A percentile compares a stretch with the other conserved stretches of the same genome.
These are phyloP conservation scores for Hermodice carunculata DNA, from an alignment of 2,888 invertebrate species.

Conservation along the genomic window DNA sequence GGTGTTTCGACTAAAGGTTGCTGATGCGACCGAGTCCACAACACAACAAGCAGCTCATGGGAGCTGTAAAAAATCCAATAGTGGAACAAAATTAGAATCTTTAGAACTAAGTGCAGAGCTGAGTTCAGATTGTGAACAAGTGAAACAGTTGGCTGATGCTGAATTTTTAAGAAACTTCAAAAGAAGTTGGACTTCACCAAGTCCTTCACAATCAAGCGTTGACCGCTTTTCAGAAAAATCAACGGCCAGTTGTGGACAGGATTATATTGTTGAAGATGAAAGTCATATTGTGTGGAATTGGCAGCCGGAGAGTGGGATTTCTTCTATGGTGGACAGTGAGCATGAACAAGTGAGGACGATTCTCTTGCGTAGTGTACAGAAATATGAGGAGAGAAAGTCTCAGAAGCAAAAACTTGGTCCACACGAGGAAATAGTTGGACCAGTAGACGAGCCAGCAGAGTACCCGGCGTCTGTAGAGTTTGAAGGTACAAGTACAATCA, in stretches of 20 bases:
- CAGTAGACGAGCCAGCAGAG: slow-evolving; percentile 6
- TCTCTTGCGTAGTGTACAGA: slow-evolving; percentile 39
- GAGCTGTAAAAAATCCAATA: too few species aligned
- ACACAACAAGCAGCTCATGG: too few species aligned
- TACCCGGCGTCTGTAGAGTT: slow-evolving; percentile 19
- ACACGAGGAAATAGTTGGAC: slow-evolving; percentile 7
- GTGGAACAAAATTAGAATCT: too few species aligned
- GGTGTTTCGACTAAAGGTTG: slow-evolving; percentile 70
- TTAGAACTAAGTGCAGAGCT: too few species aligned
- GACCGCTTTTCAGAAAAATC: too few species aligned
- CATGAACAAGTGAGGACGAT: slow-evolving; percentile 36
- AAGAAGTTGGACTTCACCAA: too few species aligned
- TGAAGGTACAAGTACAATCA: slow-evolving; percentile 6
- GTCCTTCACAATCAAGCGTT: too few species aligned
- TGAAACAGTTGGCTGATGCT: too few species aligned
- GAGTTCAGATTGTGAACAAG: too few species aligned
- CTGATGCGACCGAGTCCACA: not conserved
- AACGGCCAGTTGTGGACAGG: too few species aligned
- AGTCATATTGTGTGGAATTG: slow-evolving; percentile 14
- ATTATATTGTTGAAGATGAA: slow-evolving; percentile 4
- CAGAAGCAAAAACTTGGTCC: not conserved
- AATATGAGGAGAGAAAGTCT: not conserved
- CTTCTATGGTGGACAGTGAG: too few species aligned
- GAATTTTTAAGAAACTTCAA: too few species aligned
- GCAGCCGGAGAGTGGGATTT: slow-evolving; percentile 6